A percentile compares a stretch with the other conserved stretches of the same genome.
Conservation (phyloP, 2,888 invertebrate genomes). For the Trachelus troglodyta region DNA sequence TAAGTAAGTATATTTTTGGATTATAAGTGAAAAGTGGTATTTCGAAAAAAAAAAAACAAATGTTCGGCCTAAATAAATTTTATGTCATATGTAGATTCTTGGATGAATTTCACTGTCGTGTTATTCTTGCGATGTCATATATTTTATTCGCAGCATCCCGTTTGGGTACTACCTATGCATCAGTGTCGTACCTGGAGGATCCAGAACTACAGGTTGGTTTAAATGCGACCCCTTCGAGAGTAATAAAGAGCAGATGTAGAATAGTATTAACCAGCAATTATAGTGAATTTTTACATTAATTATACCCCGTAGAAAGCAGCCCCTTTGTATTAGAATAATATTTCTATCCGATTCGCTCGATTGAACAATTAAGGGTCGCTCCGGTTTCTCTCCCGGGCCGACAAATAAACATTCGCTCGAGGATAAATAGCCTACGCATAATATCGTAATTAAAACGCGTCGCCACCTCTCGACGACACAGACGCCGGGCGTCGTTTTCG, state of each 20-base stretch:
- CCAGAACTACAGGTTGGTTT: neutral
- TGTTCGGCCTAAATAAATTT: neutral
- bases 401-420: slow-evolving; percentile 24
- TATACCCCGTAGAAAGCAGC: slow-evolving; percentile 27
- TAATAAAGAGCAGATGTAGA: slow-evolving; percentile 6
- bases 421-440: slow-evolving; percentile 30
- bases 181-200: neutral
- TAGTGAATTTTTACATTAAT: slow-evolving; percentile 40
- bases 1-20: neutral
- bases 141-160: neutral
- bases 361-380: slow-evolving; percentile 41
- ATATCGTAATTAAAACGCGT: slow-evolving; percentile 39
- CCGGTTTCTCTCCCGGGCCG: slow-evolving; percentile 3
- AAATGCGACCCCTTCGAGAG: neutral
- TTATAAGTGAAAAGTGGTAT: neutral
- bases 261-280: slow-evolving; percentile 29
- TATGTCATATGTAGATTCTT: neutral
- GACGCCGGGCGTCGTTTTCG: neutral
- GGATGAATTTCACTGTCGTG: neutral
- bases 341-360: slow-evolving; percentile 43
- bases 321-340: slow-evolving; percentile 35
- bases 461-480: slow-evolving; percentile 9
- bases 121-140: neutral
- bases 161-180: neutral
- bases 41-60: neutral